These are phyloP conservation scores for Nerophis lumbriciformis DNA, from an alignment of 2,113 vertebrate species.

Conservation along the genomic window DNA sequence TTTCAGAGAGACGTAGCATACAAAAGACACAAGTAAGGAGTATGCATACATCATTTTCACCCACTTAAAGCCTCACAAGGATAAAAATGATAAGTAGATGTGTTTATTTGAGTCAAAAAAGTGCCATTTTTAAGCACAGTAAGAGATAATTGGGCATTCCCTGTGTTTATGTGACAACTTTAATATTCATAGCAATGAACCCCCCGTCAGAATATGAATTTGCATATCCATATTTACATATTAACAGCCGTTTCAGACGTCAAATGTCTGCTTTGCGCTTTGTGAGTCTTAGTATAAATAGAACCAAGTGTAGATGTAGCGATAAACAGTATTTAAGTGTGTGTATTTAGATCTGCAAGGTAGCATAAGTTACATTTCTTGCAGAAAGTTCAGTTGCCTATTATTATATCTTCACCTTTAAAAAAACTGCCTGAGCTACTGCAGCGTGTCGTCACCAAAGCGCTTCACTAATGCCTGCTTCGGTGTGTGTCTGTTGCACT, in stretches of 20 bases:
- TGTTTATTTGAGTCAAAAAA: not conserved
- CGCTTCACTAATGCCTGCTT: conserved; percentile 1
- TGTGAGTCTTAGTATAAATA: not conserved
- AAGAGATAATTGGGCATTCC: not conserved
- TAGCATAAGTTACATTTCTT: conserved; percentile 1
- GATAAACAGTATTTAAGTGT: conserved; percentile 7
- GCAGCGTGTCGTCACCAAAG: conserved; percentile 5
- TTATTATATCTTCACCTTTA: not conserved
- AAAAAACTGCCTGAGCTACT: not conserved
- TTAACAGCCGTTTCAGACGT: conserved; percentile 5
- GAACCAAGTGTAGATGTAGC: not conserved
- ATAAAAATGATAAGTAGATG: conserved; percentile 1
- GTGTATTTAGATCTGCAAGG: not conserved
- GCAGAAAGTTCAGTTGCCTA: not conserved
- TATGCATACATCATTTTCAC: conserved; percentile 7
- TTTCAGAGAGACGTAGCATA: not conserved
- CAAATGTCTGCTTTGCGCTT: not conserved
- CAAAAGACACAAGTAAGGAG: conserved; percentile 1
- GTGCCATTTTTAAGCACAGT: not conserved
- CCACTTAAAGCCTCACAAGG: conserved; percentile 1
- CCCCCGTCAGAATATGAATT: not conserved
- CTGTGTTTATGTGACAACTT: not conserved
- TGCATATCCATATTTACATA: conserved; percentile 23
- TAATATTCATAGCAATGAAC: conserved; percentile 1
- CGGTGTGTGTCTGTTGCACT: not conserved